Percentiles rank a stretch among this genome's conserved stretches.
Evolutionary conservation across 2,797 vertebrate genomes (phyloP).

Genomic region (Melopsittacus undulatus): DNA sequence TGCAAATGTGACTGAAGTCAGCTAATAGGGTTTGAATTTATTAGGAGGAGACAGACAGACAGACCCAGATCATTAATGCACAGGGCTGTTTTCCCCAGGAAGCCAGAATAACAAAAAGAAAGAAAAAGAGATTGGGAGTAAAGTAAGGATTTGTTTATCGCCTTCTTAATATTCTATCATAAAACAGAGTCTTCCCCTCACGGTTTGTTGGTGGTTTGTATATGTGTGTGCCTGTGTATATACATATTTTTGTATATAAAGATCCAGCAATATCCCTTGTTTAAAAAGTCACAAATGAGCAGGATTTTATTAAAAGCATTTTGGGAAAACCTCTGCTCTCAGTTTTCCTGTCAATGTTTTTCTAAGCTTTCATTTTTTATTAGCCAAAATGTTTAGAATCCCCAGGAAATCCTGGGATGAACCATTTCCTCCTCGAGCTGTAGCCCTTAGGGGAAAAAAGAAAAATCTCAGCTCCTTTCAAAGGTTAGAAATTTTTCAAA

Average conservation of each 20-base stretch:
- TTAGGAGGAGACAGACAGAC: neutral
- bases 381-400: slow-evolving; percentile 71
- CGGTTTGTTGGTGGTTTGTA: slow-evolving; percentile 24
- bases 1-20: neutral
- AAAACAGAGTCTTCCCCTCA: neutral
- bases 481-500: slow-evolving; percentile 55
- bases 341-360: slow-evolving; percentile 62
- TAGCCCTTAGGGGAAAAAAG: slow-evolving; percentile 28
- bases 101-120: neutral
- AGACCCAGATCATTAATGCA: neutral
- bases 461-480: slow-evolving; percentile 58
- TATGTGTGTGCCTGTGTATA: neutral
- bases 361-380: slow-evolving; percentile 74
- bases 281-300: slow-evolving; percentile 36
- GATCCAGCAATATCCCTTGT: slow-evolving; percentile 9
- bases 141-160: slow-evolving; percentile 32
- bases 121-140: neutral
- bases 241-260: slow-evolving; percentile 20
- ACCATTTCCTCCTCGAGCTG: slow-evolving; percentile 57
- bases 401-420: slow-evolving; percentile 74
- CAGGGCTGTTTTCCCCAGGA: neutral
- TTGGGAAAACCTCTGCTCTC: slow-evolving; percentile 42
- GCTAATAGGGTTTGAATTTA: neutral
- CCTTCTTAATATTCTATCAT: neutral
- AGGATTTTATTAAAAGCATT: slow-evolving; percentile 57